Conservation (phyloP, 2,888 invertebrate species). For the Zhengitettix transpicula region DNA sequence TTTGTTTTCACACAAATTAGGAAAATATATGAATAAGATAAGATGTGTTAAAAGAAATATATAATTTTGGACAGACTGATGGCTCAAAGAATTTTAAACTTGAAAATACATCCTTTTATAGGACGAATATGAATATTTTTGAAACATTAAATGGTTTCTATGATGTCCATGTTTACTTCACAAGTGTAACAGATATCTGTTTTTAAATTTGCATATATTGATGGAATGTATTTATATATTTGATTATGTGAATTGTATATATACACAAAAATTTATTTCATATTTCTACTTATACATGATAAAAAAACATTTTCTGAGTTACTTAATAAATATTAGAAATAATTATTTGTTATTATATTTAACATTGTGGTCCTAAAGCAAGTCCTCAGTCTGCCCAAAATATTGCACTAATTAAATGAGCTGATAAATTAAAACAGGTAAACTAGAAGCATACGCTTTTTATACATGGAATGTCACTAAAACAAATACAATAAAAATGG, state of each 20-base stretch:
- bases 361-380: neutral
- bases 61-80: constrained; percentile 1
- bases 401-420: neutral
- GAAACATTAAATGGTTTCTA: neutral
- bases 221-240: neutral
- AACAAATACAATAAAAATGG: constrained; percentile 7
- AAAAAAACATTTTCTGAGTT: neutral
- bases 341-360: neutral
- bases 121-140: neutral
- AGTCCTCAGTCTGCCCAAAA: constrained; percentile 4
- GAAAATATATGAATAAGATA: neutral
- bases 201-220: neutral
- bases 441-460: constrained; percentile 4
- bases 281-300: neutral
- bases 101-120: no score
- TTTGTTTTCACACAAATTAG: no score
- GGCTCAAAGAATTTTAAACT: neutral
- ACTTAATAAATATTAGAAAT: neutral
- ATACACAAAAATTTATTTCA: neutral
- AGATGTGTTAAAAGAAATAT: neutral
- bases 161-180: no score
- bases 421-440: neutral
- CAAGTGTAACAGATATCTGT: no score
- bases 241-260: neutral
- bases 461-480: constrained; percentile 14